A percentile compares a stretch with the other conserved stretches of the same genome.
Conservation (phyloP, 2,797 vertebrate genomes). For the Syncerus caffer region DNA sequence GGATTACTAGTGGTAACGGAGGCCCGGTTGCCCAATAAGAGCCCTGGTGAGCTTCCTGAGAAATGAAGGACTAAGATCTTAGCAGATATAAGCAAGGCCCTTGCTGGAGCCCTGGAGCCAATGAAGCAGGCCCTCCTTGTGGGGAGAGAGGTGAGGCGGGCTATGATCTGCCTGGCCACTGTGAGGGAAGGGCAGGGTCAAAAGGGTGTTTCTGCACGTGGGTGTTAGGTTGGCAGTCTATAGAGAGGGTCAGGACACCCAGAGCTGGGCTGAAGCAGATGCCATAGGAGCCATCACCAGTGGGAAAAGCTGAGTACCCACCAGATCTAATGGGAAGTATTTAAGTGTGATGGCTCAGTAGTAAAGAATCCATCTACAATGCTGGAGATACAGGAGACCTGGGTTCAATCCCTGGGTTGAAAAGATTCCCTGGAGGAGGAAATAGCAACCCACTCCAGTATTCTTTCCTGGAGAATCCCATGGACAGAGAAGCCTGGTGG, state of each 20-base stretch:
- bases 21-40: too few relatives aligned
- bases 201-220: neutral
- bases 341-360: neutral
- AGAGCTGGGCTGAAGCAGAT: neutral
- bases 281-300: rapidly evolving
- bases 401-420: neutral
- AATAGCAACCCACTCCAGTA: neutral
- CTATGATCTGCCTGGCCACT: neutral
- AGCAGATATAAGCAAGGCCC: neutral
- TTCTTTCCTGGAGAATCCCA: neutral
- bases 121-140: neutral
- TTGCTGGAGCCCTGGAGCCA: too few relatives aligned
- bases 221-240: neutral
- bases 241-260: neutral
- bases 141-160: neutral
- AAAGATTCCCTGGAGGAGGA: neutral
- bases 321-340: rapidly evolving
- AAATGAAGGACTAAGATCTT: neutral
- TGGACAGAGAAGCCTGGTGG: neutral
- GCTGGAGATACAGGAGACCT: neutral
- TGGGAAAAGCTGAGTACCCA: neutral
- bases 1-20: neutral
- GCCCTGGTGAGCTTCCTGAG: neutral
- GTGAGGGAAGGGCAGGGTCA: rapidly evolving
- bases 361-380: neutral